Base-by-base conservation (phyloP, 2,888 invertebrate species). In the Drosophila ustulata region DNA sequence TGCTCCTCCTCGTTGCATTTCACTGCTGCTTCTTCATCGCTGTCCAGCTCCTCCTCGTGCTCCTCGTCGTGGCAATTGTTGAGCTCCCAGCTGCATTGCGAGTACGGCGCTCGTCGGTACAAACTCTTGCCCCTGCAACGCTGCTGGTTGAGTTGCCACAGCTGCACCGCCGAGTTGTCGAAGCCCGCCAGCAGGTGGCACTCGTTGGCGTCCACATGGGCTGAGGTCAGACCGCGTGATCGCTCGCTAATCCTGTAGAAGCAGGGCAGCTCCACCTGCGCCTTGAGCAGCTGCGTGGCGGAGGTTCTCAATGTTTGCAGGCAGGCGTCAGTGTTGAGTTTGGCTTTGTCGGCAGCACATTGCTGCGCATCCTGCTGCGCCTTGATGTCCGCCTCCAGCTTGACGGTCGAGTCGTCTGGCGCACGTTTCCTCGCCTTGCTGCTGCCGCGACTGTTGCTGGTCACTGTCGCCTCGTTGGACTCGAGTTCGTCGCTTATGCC, bases 171-270 rank as follows among this genome's bases (percentile, higher is more conserved):
- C 1, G 93, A 91, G 75, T 90, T 90, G 58, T 92, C 89, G 65
- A 92, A 92, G 6, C 92, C 92, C 4, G 90, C 92, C 9, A 90
- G 88, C 55, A 92, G 70, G 79, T 93, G 93, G 51, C 93, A 93
- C 71, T 91, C 91, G 51, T 80, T 73, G 46, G 76, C 66, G 75
- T 93, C 93, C 9, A 91, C 50, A 47, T 90, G 80, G 1, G 90
- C 91, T 0, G 91, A 85, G 1, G 86, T 89, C 26, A 92, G 75
- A 47, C 91, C 88, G 8, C 85, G 80, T 9, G 79, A 64, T 30
- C 79, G 83, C 34, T 91, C 90, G 28, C 83, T 75, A 11, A 91
- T 70, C 47, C 69, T 82, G 30, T 87, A 73, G 61, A 91, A 80
- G n/a, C 84, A 74, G 3, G 90, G 91, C 46, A 84, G 64, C 34